Evolutionary conservation across 2,888 invertebrate genomes (phyloP).

Genomic region (Neocrepidodera transversa): DNA sequence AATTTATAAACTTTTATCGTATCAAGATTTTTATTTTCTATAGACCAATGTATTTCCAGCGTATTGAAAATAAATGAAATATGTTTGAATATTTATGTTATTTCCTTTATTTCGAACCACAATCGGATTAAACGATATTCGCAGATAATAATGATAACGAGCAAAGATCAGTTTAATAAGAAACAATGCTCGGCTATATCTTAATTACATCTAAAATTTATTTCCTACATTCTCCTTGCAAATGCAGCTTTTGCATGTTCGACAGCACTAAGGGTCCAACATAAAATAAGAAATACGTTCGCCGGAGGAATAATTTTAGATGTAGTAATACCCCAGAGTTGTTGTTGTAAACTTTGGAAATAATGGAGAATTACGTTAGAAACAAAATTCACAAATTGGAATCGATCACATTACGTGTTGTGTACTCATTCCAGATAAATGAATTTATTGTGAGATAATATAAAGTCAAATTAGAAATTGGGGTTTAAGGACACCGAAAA

Average conservation of each 20-base stretch:
- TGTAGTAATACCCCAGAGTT: slow-evolving; percentile 9
- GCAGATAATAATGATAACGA: background rate
- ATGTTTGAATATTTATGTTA: no score
- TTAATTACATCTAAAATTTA: slow-evolving; percentile 29
- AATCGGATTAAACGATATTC: background rate
- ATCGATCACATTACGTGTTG: slow-evolving; percentile 16
- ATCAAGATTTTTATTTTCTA: no score
- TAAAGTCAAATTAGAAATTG: no score
- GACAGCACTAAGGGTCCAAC: slow-evolving; percentile 15
- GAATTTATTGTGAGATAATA: background rate
- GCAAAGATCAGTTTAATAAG: slow-evolving; percentile 16
- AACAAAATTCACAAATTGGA: slow-evolving; percentile 10
- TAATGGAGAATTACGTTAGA: slow-evolving; percentile 13
- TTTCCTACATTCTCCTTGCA: slow-evolving; percentile 17
- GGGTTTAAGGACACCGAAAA: no score
- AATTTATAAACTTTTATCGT: no score
- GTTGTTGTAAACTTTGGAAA: slow-evolving; percentile 8
- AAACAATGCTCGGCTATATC: slow-evolving; percentile 21
- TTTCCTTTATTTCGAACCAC: background rate
- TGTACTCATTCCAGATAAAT: slow-evolving; percentile 1
- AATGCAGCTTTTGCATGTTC: slow-evolving; percentile 27
- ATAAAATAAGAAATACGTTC: slow-evolving; percentile 22
- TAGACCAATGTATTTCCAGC: no score
- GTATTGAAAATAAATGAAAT: no score
- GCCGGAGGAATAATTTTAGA: slow-evolving; percentile 13